Evolutionary conservation across 2,888 invertebrate genomes (phyloP), one percentile per base, ranked within the genome.

Genomic region (Meganola albula): DNA sequence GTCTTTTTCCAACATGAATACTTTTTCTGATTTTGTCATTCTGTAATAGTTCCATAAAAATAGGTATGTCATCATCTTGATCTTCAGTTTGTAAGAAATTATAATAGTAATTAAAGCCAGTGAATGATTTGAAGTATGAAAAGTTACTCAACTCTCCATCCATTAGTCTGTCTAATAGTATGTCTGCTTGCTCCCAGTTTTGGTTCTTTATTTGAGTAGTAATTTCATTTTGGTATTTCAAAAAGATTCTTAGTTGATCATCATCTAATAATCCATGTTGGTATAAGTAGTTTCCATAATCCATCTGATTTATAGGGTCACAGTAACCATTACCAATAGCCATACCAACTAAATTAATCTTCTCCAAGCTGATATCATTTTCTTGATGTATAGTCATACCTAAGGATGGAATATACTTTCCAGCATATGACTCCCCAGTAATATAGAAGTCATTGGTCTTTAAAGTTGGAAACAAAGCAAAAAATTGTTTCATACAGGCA

Each of bases 21-120:
- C 87, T 86, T 1, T 56, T 57, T 26, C 90, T 74, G 0, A 89
- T 72, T 27, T 67, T 59, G 10, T 66, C 63, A 46, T 77, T 70
- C 14, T 76, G 55, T 1, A 87, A 48, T 10, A 82, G 47, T n/a
- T 65, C 36, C 0, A 49, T 46, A 16, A 78, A 74, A 1, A 76
- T 59, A 10, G 80, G 72, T 26, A 74, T 65, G 26, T 87, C 83
- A 1, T 74, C 66, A 1, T 74, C 66, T 9, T 87, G 84, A 3
- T 83, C 68, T 0, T 88, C 71, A 0, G 73, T 38, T 25, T 88
- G 66, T 10, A 95, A 63, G 55, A 89, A 91, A 61, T 94, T 94
- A 59, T 90, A 94, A 52, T 92, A 92, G 56, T 91, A 90, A n/a
- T 88, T 66, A 37, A 92, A 93, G 0, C 95, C 95, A 3, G 94